Conservation (phyloP, 2,797 vertebrate species). For the Pseudotriccus pelzelni region DNA sequence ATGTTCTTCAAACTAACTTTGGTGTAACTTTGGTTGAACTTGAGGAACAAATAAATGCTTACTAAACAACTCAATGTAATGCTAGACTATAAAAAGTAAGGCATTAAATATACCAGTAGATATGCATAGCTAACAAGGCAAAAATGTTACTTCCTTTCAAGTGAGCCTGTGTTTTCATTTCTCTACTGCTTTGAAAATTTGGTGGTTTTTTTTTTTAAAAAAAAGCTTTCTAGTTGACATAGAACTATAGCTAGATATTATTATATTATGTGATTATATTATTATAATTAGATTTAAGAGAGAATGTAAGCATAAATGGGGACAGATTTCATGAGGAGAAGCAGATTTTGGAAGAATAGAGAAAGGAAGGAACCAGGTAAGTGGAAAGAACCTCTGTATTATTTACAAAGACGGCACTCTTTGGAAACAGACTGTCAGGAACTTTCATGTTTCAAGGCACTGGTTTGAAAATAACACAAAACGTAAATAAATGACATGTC, state of each 20-base stretch:
- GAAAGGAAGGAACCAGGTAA: not conserved
- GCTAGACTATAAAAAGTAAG: not conserved
- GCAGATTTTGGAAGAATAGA: not conserved
- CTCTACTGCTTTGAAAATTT: not conserved
- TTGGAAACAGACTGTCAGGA: not conserved
- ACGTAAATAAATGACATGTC: not conserved
- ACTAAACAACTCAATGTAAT: not conserved
- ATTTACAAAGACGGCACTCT: not conserved
- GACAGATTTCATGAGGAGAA: not conserved
- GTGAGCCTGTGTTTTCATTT: not conserved
- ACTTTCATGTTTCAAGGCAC: not conserved
- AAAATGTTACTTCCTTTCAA: not conserved
- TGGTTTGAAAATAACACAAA: not conserved
- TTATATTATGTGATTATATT: not conserved
- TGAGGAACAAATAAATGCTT: not conserved
- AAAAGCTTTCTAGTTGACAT: not conserved
- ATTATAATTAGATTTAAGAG: not conserved
- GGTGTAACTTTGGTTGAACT: not conserved
- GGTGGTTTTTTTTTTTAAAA: not conserved
- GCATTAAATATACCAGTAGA: not conserved
- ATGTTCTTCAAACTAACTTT: not conserved
- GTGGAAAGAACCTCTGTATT: not conserved
- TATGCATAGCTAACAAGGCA: not conserved
- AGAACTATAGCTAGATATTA: not conserved
- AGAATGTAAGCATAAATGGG: not conserved